Evolutionary conservation across 1,140 invertebrate genomes (phyloP), one percentile per base, ranked within the genome.

Genomic region (Episyrphus balteatus): DNA sequence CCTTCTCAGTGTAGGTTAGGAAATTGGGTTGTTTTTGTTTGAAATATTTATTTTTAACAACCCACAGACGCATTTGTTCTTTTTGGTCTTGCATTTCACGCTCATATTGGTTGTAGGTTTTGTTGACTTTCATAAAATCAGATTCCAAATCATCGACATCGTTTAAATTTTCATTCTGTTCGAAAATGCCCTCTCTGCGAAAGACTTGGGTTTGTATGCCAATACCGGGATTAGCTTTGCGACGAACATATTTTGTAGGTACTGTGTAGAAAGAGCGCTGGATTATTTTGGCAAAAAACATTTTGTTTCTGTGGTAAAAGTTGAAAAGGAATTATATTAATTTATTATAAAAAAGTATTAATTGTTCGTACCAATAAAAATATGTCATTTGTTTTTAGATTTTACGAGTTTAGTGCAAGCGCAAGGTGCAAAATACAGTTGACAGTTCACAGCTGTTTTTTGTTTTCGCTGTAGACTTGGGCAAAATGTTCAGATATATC

Each of bases 1-100:
- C 77, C 60, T 86, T 91, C 60, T 92, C 88, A 51, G 78, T 75
- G 73, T 81, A 89, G 1, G 86, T 88, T 46, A 93, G 57, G n/a
- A 92, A 75, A 57, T 80, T 85, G 1, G 81, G 77, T 47, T 80
- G 70, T 47, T 76, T 73, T 51, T 78, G 70, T 40, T 80, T 80
- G 58, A 88, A 85, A 58, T 85, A 87, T 64, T 86, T 88, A n/a
- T 74, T 72, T 51, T 73, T 73, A 0, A 84, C 72, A 48, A 87
- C 86, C 34, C 73, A 65, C 37, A 73, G 69, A 44, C 77, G 76
- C 5, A 78, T 39, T 17, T 59, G 62, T 47, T 76, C 69, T 33
- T 73, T 72, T 8, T 53, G 42, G 19, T 42, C 39, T 26, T 56
- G 37, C 3, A 54, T n/a, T 57, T 78, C 70, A 1, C 64, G 55